Base-by-base conservation (phyloP, 1,140 invertebrate species). In the Pogonus chalceus region DNA sequence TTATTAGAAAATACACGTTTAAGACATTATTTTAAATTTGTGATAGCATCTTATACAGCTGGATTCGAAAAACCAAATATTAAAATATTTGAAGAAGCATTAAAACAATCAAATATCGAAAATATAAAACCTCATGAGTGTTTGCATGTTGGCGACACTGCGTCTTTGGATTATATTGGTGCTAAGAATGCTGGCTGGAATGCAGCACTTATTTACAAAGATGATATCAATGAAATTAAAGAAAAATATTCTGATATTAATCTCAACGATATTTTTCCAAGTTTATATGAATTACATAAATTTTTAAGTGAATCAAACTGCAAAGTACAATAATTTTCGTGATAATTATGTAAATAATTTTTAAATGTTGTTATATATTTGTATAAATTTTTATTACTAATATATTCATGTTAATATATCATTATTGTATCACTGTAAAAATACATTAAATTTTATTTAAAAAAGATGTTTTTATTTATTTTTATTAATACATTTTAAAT, bases 71-170 rank as follows among this genome's bases (percentile, higher is more conserved):
- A 96, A 71, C 91, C 92, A 0, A 70, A 82, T 65, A 62, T 69
- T 14, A 67, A 69, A 56, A 92, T 94, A 59, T 96, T 93, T 63
- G 58, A 81, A 35, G 69, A 79, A 59, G 89, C 89, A 1, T 70
- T 90, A 43, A 63, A 64, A 35, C 61, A 67, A 21, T 68, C 73
- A 12, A 70, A 70, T 51, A 52, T 69, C n/a, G 37, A 56, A 12
- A 54, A 68, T 18, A 72, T 79, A 1, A 59, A 60, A 54, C 74
- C 86, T 0, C 56, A 71, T 10, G 75, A 90, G 63, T 84, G 86
- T 20, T 64, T 92, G 1, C 91, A 95, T 67, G 78, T 95, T 52
- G 92, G 92, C 2, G 87, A 95, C 73, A 79, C 80, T 58, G 58
- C 83, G 4, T 65, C 76, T 35, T 78, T 84, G 14, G 92, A 95